Evolutionary conservation across 2,888 invertebrate species (phyloP), one percentile per base, ranked within the genome.

Genomic region (Gibbula magus): DNA sequence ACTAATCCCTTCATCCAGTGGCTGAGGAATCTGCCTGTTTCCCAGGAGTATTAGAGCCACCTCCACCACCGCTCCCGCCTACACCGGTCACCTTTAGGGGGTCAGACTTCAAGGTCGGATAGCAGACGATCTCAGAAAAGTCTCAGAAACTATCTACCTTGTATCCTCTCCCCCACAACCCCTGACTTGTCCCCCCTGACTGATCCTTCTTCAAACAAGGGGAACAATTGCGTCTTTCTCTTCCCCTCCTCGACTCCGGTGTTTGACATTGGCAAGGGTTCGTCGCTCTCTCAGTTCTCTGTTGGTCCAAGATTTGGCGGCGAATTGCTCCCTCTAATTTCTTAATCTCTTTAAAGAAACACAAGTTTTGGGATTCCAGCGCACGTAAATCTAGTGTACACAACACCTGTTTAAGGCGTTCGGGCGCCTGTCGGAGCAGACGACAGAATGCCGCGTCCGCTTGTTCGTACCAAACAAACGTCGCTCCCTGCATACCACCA

Each of bases 291-390:
- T 67, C 67, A 70, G 51, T 53, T 66, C 53, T 25, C 18, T 78
- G 70, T 79, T 81, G 79, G 45, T 51, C 52, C 29, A 79, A 79
- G 81, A 67, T 79, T 78, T 75, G 79, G 29, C 73, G 73, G 73
- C 52, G 81, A 81, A 79, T 81, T 81, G 79, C 81, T 81, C 76
- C 75, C 79, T 79, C 81, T 81, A 81, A 81, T 81, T 81, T 81
- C 81, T 81, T 81, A 79, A 81, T 81, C 81, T 77, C 66, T 67
- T 75, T 53, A 70, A 79, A 79, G 81, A 76, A 76, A 79, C 75
- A 75, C 78, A 81, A 78, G 78, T 81, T 81, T 81, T 74, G 75
- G 29, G 51, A 78, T 78, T 78, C 78, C 78, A 45, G 70, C 51
- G 78, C 67, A 66, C 32, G 67, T 73, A 70, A 78, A 78, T 67